Evolutionary conservation across 2,888 invertebrate species (phyloP), one percentile per base, ranked within the genome.

Genomic region (Trissolcus japonicus): DNA sequence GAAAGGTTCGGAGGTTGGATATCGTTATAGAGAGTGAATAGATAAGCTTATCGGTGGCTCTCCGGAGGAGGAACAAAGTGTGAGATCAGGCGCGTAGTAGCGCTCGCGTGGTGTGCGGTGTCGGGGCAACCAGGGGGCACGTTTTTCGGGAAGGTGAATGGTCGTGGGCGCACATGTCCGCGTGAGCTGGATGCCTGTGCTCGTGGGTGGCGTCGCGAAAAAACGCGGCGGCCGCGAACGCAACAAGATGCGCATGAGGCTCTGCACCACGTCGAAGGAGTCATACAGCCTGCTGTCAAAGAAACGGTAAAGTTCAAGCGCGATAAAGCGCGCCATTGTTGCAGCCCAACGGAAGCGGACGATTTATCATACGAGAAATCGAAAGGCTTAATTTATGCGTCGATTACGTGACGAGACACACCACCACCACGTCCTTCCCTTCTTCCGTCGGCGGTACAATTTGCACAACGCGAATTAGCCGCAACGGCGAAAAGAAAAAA

Each of bases 251-350:
- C 85, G 89, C 69, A 88, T 89, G 88, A 82, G 88, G 69, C 85
- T 89, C 16, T 87, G 88, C 82, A 86, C 83, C 79, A 85, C 86
- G 76, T 88, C 89, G 79, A 89, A 89, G 83, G 89, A 89, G 84
- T 89, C 89, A 4, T 89, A 89, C 78, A 86, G 87, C 54, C 85
- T 89, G 50, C 87, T 88, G 41, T 84, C 88, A n/a, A 89, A 88
- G 78, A 89, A 89, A 85, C 86, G 89, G 89, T 89, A 87, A 83
- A 60, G 61, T 60, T 71, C 61, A 68, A 53, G 17, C 43, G 17
- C 61, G 68, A 60, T 68, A 68, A 54, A 48, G 13, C 13, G 40
- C 46, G 11, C 40, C 51, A 29, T 56, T 62, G 43, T 41, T 56
- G 62, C 48, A 19, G 56, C 35, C 14, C 16, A 50, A 41, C 67